Base-by-base conservation (phyloP, 2,888 invertebrate species). In the Drosophila mercatorum region DNA sequence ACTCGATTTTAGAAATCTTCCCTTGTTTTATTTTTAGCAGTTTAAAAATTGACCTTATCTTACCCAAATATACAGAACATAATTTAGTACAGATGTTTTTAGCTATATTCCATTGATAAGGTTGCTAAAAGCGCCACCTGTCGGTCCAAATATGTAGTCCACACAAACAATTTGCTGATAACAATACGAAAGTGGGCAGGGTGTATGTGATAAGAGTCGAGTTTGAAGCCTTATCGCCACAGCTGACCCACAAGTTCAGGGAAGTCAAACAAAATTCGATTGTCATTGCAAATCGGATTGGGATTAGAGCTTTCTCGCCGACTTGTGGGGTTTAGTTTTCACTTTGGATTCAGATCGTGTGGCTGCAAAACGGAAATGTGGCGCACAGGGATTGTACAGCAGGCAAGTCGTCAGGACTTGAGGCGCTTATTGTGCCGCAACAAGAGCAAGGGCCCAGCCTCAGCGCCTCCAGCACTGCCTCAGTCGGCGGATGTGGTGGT, bases 401-500 rank as follows among this genome's bases (percentile, higher is more conserved):
- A 65, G 41, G 64, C 78, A 41, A 62, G 56, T 52, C 44, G 77
- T 1, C 78, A 65, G 81, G 78, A 81, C 28, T 62, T 77, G 28
- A 28, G 62, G 38, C 78, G 56, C 0, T 44, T 65, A 7, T 11
- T 66, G 44, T 22, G n/a, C 1, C 52, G 59, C 2, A 47, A 8
- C 40, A 55, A 59, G 12, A 51, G 47, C 38, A 38, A 17, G 46
- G 26, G 8, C 5, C 1, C 22, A 4, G 10, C 34, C 2, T 0
- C 56, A 7, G n/a, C 31, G 26, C 26, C 53, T 10, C 51, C 72
- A 7, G 14, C 31, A 2, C 34, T 78, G 36, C 77, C 77, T 0
- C 40, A 58, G n/a, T 62, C 76, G 46, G 96, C 96, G 22, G 97
- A 97, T 93, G 96, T 96, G 76, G 96, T 97, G 64, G 94, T 97